Percentiles rank a stretch among this genome's conserved stretches.
Conservation (phyloP, 2,888 invertebrate genomes). For the Agrotis segetum region DNA sequence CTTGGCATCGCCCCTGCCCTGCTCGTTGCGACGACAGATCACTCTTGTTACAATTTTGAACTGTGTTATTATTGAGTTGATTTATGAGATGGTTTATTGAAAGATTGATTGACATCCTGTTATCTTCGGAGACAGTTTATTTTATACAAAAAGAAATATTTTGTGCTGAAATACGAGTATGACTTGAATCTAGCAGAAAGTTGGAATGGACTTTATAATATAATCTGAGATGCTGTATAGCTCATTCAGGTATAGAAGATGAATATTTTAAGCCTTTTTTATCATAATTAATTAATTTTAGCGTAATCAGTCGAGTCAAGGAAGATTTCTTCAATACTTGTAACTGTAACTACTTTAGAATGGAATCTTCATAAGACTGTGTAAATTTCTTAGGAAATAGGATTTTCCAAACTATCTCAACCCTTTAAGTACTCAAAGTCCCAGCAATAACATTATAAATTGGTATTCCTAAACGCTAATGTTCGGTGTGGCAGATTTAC, state of each 20-base stretch:
- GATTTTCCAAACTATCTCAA: background rate
- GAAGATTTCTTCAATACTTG: too few species aligned
- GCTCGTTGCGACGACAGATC: background rate
- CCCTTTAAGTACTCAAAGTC: background rate
- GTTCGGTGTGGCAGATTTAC: conserved; percentile 58
- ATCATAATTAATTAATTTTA: too few species aligned
- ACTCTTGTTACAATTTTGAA: background rate
- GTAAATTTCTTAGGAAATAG: background rate
- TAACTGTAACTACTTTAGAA: too few species aligned
- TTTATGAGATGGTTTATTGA: background rate
- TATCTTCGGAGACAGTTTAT: background rate
- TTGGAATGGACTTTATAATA: too few species aligned
- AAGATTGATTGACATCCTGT: background rate
- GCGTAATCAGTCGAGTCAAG: too few species aligned
- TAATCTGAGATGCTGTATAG: too few species aligned
- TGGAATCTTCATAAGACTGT: too few species aligned
- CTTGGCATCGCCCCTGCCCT: conserved; percentile 13
- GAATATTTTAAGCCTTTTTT: too few species aligned
- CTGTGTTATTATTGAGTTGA: background rate
- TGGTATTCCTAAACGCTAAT: conserved; percentile 37
- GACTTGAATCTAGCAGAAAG: too few species aligned
- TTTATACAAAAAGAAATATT: too few species aligned
- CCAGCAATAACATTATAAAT: conserved; percentile 6
- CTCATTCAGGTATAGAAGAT: too few species aligned
- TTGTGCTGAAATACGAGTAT: too few species aligned